Base-by-base conservation (phyloP, 1,140 invertebrate genomes). In the Drosophila quadrilineata region DNA sequence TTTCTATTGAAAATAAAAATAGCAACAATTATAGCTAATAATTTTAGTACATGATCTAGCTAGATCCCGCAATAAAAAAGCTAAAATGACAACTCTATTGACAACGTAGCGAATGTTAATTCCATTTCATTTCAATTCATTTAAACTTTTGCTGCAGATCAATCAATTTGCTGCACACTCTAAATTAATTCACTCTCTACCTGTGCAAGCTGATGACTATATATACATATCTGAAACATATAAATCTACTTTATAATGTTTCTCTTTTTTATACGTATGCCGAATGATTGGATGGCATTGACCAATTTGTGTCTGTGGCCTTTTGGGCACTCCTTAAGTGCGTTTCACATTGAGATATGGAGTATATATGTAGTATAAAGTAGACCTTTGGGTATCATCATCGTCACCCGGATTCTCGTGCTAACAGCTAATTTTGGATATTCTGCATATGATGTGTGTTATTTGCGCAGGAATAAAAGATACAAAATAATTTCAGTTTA, bases 361-460 rank as follows among this genome's bases (percentile, higher is more conserved):
- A n/a, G n/a, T n/a, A n/a, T n/a, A n/a, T n/a, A n/a, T n/a, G n/a
- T n/a, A n/a, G n/a, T n/a, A n/a, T n/a, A n/a, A n/a, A n/a, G n/a
- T n/a, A n/a, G n/a, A 19, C 17, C 6, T 36, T 10, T 14, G 10
- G 36, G 46, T 35, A 35, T 35, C 10, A 22, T 49, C 46, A 17
- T 14, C 48, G 12, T 22, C 21, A 12, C 16, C 29, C 17, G 12
- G 29, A 14, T 48, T 80, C 67, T 73, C 75, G 72, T 80, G 75
- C 75, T 54, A 82, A 75, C 53, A 64, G 71, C 67, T 63, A 80
- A 80, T 80, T 80, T 82, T 58, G 68, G 56, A 82, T 68, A 84
- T 82, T 72, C 76, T 82, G 75, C 75, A 75, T 79, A 72, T 76
- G n/a, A n/a, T n/a, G 72, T 75, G 43, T 76, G 75, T 75, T 60